phyloP scores from a whole-genome alignment of 2,113 vertebrate genomes.

The Mungos mungo region DNA sequence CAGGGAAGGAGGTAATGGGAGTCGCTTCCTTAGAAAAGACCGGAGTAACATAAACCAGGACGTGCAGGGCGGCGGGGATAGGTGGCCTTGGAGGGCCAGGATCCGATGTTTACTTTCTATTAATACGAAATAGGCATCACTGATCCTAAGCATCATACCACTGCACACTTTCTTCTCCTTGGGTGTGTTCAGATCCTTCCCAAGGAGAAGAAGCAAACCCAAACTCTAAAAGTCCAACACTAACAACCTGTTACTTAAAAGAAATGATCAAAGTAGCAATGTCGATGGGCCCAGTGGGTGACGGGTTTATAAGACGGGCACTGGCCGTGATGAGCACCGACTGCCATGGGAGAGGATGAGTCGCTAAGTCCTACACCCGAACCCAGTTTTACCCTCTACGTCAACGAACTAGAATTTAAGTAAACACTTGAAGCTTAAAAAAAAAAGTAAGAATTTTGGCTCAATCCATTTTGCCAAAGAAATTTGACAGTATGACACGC shows the following conservation, averaged over 20 bases:
- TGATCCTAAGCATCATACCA: neutral
- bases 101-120: neutral
- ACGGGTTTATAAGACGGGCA: no score
- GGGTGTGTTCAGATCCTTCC: neutral
- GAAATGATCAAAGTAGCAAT: neutral
- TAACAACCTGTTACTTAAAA: neutral
- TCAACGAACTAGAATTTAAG: no score
- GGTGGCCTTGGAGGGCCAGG: neutral
- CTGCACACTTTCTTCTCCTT: neutral
- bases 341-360: no score
- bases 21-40: neutral
- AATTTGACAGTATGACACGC: neutral
- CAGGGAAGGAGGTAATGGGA: conserved; percentile 47
- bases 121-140: neutral
- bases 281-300: no score
- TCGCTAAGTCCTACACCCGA: no score
- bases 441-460: neutral
- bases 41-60: neutral
- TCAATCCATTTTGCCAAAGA: neutral
- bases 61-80: neutral
- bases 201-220: conserved; percentile 58
- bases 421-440: no score
- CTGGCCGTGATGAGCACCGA: no score
- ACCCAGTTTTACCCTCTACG: no score
- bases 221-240: neutral